phyloP scores from a whole-genome alignment of 2,888 invertebrate species.

The Poecilobothrus nobilitatus region DNA sequence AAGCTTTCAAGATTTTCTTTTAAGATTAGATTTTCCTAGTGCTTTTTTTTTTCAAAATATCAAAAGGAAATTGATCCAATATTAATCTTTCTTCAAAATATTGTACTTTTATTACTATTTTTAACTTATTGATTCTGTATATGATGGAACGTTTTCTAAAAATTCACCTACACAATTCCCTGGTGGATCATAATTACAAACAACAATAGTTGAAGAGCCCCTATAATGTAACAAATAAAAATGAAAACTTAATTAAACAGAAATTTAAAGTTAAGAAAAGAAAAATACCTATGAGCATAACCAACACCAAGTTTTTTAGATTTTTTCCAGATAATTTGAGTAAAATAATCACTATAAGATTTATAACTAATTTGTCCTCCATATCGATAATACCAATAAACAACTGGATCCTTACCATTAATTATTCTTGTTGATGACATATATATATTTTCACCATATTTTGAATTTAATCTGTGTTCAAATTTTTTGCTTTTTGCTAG shows the following conservation, averaged over 20 bases:
- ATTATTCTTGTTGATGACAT: slow-evolving; percentile 63
- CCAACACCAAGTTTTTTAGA: slow-evolving; percentile 69
- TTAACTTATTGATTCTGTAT: too few species aligned
- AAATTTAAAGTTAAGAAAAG: too few species aligned
- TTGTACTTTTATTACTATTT: too few species aligned
- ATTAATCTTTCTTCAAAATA: too few species aligned
- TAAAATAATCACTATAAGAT: slow-evolving; percentile 69
- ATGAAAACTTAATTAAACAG: neutral
- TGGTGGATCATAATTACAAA: slow-evolving; percentile 83
- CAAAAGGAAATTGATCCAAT: too few species aligned
- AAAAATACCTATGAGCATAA: slow-evolving; percentile 45
- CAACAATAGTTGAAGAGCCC: slow-evolving; percentile 59
- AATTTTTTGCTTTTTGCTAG: slow-evolving; percentile 47
- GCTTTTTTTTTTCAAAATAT: too few species aligned
- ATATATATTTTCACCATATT: slow-evolving; percentile 79
- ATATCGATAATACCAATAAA: slow-evolving; percentile 66
- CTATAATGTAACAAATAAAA: slow-evolving; percentile 28
- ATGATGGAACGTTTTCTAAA: slow-evolving; percentile 59
- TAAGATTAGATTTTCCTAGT: too few species aligned
- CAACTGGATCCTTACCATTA: slow-evolving; percentile 61
- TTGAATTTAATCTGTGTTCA: slow-evolving; percentile 65
- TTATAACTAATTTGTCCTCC: slow-evolving; percentile 47
- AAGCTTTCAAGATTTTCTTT: too few species aligned
- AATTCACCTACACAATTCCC: slow-evolving; percentile 78
- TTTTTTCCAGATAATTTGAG: slow-evolving; percentile 77